Evolutionary conservation across 2,113 vertebrate genomes (phyloP).

Genomic region (Phalacrocorax pelagicus): DNA sequence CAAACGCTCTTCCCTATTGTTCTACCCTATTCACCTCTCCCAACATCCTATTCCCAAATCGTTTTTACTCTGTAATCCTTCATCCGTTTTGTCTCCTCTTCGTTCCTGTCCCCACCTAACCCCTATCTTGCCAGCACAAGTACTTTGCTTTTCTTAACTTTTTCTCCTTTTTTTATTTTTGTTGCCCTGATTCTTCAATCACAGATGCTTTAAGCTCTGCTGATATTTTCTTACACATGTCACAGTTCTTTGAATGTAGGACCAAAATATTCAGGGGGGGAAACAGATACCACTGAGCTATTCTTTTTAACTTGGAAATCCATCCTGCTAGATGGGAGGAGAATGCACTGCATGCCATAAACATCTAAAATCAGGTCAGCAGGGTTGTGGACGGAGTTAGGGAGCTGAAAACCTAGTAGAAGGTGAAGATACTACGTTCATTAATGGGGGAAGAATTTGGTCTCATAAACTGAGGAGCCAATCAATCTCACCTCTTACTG

Average conservation of each 20-base stretch:
- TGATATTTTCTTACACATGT: background rate
- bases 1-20: conserved; percentile 7
- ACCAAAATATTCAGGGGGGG: background rate
- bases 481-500: background rate
- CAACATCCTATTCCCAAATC: conserved; percentile 19
- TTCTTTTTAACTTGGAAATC: background rate
- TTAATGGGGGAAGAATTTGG: background rate
- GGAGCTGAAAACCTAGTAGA: background rate
- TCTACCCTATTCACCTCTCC: conserved; percentile 19
- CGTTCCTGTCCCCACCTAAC: background rate
- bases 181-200: background rate
- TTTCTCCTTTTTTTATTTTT: background rate
- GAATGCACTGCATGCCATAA: background rate
- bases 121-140: background rate
- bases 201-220: background rate
- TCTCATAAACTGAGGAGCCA: background rate
- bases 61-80: conserved; percentile 2
- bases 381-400: background rate
- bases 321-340: background rate
- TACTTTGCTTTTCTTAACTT: background rate
- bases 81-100: background rate
- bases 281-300: background rate
- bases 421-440: background rate
- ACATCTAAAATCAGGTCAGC: background rate
- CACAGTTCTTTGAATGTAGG: background rate